phyloP scores from a whole-genome alignment of 2,888 invertebrate species.

The Gnatocerus cornutus region DNA sequence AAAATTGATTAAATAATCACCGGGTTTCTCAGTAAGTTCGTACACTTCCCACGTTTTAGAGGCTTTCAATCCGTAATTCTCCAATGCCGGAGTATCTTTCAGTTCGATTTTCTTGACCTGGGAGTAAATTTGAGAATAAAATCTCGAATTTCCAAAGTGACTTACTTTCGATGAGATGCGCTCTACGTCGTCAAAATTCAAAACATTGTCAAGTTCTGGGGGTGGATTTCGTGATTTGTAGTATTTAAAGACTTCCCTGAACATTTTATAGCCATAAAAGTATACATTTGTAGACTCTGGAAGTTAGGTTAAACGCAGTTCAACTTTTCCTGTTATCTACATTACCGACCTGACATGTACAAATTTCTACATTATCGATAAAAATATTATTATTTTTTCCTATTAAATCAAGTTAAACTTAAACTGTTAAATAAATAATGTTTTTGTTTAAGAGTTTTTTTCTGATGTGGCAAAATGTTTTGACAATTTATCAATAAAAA shows the following conservation, averaged over 20 bases:
- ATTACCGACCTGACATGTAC: too few species aligned
- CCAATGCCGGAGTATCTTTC: constrained; percentile 38
- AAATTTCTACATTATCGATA: too few species aligned
- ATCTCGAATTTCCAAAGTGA: constrained; percentile 1
- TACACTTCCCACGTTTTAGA: constrained; percentile 78
- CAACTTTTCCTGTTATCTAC: too few species aligned
- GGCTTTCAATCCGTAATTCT: constrained; percentile 70
- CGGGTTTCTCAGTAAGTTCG: constrained; percentile 77
- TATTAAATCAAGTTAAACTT: too few species aligned
- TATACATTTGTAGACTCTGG: too few species aligned
- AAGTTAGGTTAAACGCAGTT: too few species aligned
- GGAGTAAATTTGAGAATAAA: constrained; percentile 47
- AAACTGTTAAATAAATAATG: too few species aligned
- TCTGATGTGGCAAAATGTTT: too few species aligned
- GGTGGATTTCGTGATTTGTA: constrained; percentile 81
- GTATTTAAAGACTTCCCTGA: constrained; percentile 85
- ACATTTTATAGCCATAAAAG: constrained; percentile 70
- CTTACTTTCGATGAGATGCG: constrained; percentile 48
- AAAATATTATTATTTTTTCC: too few species aligned
- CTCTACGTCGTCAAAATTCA: constrained; percentile 72
- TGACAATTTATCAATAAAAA: not conserved
- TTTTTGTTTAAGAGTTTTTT: too few species aligned
- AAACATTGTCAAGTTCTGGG: constrained; percentile 78
- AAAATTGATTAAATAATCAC: constrained; percentile 59
- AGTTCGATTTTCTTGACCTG: constrained; percentile 65